Evolutionary conservation across 2,797 vertebrate genomes (phyloP), one percentile per base, ranked within the genome.

Genomic region (Paratrypauchen microcephalus): DNA sequence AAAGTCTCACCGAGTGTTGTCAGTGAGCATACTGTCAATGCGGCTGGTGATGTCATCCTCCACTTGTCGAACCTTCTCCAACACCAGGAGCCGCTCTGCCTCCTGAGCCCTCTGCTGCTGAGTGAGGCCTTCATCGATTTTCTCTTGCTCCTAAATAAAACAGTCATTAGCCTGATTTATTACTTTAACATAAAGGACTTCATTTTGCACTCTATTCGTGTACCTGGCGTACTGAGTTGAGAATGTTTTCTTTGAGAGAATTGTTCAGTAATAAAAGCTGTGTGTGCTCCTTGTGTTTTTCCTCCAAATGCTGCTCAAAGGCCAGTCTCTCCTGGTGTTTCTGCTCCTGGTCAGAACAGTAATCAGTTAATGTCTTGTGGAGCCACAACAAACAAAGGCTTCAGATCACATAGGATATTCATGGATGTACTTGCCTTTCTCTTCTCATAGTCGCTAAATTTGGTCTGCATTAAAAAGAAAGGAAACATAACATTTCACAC

Each of bases 391-490:
- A 24, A 55, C 28, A 32, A 60, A n/a, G 13, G 23, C 6, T 63
- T 47, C 63, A 50, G 16, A 50, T 19, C 21, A 47, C 39, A 50
- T 7, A 12, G 3, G 1, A 50, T n/a, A 1, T 50, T 65, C 45
- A 28, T 26, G 16, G 23, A n/a, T 70, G 15, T 39, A 79, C 89
- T 80, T 88, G 98, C 97, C 96, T 97, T 99, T 84, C 90, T 95
- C 90, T 92, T 98, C 86, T 97, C 96, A 0, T 97, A 99, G 85
- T 97, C 96, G 47, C 91, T 94, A 88, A 98, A 97, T 76, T 94
- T 97, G 73, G 83, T 95, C 97, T 99, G 93, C 71, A 92, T n/a
- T 91, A 76, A 76, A 21, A 81, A 71, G 82, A 12, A 75, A 18
- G 0, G 3, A 5, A 5, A 57, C 12, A 57, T 57, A 26, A 61